Base-by-base conservation (phyloP, 92 coral and sea anemone species). In the Porites divaricata region DNA sequence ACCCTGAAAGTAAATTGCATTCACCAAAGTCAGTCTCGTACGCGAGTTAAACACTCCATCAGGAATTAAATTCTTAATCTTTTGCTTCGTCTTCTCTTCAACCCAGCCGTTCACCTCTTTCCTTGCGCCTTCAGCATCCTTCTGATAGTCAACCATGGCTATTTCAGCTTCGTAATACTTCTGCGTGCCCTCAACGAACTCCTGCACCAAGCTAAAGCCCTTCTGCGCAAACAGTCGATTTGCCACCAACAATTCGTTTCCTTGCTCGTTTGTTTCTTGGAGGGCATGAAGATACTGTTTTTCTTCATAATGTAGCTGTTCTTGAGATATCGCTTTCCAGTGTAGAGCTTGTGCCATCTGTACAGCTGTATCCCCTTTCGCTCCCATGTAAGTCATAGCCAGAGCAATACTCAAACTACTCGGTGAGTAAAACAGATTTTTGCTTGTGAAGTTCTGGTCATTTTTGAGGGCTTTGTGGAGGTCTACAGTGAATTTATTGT, bases 1-100 rank as follows among this genome's bases (percentile, higher is more conserved):
- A 54, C 99, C 99, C 62, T 90, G 94, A 91, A 94, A 96, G 86
- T 96, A 94, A 21, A 96, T 87, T 14, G 99, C 99, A 85, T 94
- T 96, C 50, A 89, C 92, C 69, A 96, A 80, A 21, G 96, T 88
- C 50, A 91, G 75, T 41, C 91, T 77, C 8, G 98, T 95, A 45
- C 51, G 87, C 5, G 82, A 1, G 63, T 63, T 86, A 22, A 95
- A 87, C 19, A 78, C 92, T 22, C 95, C 95, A 35, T 26, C 25
- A 0, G 86, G 69, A 24, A 95, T 81, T 77, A 93, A 66, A 75
- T 91, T 89, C 71, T 86, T 87, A 49, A 95, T 95, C 88, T 91
- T 93, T 70, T 78, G 79, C 21, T 94, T 94, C 14, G 99, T 96
- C 76, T 92, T 83, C 79, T 96, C 89, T 66, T 90, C 98, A 6